Percentiles rank a stretch among this genome's conserved stretches.
Conservation (phyloP, 2,888 invertebrate genomes). For the Pachliopta kotzebuea region DNA sequence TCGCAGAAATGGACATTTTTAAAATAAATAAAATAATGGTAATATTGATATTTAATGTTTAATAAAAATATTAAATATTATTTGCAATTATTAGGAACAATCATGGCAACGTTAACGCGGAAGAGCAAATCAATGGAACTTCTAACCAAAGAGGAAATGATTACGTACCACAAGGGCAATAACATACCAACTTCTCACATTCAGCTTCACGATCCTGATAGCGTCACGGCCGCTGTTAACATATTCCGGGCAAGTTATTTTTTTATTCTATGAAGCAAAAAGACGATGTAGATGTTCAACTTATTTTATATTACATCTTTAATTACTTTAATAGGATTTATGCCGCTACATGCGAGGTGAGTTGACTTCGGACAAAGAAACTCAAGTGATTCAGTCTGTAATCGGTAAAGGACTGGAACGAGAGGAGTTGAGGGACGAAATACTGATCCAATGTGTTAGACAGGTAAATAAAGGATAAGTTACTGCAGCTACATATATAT, state of each 20-base stretch:
- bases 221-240: conserved; percentile 92
- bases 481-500: too few relatives aligned
- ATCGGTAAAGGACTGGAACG: conserved; percentile 93
- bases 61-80: not conserved
- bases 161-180: conserved; percentile 92
- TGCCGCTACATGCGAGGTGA: conserved; percentile 95
- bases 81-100: conserved; percentile 82
- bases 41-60: not conserved
- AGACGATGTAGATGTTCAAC: too few relatives aligned
- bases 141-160: conserved; percentile 95
- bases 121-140: conserved; percentile 89
- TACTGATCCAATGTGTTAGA: conserved; percentile 92
- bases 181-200: conserved; percentile 96
- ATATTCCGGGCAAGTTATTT: conserved; percentile 90
- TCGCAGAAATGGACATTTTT: too few relatives aligned
- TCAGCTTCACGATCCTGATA: conserved; percentile 97
- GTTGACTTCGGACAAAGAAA: conserved; percentile 90
- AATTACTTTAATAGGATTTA: conserved; percentile 83
- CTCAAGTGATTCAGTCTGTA: conserved; percentile 90
- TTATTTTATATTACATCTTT: not conserved
- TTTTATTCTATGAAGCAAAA: too few relatives aligned
- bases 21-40: not conserved
- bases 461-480: conserved; percentile 73
- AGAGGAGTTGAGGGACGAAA: conserved; percentile 95
- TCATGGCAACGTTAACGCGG: conserved; percentile 91